Conservation (phyloP, 2,888 invertebrate genomes). For the Acanthopleura granulata region DNA sequence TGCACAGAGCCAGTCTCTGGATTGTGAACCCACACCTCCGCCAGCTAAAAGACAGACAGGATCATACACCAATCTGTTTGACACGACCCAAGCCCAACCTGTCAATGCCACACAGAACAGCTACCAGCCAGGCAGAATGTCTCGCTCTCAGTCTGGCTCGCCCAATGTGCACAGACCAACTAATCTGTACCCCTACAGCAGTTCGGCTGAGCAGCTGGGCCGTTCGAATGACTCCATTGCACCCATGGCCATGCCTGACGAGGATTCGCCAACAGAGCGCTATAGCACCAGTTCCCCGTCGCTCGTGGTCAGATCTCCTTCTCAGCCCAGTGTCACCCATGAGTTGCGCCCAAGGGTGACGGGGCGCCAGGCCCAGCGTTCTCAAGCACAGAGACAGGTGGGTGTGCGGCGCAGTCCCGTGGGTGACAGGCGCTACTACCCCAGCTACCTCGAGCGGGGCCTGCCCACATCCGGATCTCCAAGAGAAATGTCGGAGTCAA, state of each 20-base stretch:
- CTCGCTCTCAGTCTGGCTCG: slow-evolving; percentile 1
- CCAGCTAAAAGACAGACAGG: slow-evolving; percentile 47
- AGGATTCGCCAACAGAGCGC: slow-evolving; percentile 7
- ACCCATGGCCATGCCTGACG: slow-evolving; percentile 4
- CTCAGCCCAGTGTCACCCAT: neutral
- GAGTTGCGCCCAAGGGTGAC: neutral
- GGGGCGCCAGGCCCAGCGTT: neutral
- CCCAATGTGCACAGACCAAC: neutral
- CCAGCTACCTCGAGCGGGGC: slow-evolving; percentile 27
- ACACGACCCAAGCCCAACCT: slow-evolving; percentile 33
- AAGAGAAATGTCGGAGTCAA: neutral
- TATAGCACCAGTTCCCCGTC: neutral
- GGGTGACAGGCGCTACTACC: neutral
- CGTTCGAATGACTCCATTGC: slow-evolving; percentile 3
- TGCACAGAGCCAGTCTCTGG: slow-evolving; percentile 45
- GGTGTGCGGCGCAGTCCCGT: slow-evolving; percentile 1
- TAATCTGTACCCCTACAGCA: neutral
- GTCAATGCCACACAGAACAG: neutral
- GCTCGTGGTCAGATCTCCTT: neutral
- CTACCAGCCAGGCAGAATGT: neutral
- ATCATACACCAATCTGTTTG: slow-evolving; percentile 64
- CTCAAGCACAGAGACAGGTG: neutral
- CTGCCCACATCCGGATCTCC: slow-evolving; percentile 18
- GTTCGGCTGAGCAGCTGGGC: neutral
- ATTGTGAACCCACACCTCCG: slow-evolving; percentile 46